Base-by-base conservation (phyloP, 1,140 invertebrate species). In the Macrostomum lignano region DNA sequence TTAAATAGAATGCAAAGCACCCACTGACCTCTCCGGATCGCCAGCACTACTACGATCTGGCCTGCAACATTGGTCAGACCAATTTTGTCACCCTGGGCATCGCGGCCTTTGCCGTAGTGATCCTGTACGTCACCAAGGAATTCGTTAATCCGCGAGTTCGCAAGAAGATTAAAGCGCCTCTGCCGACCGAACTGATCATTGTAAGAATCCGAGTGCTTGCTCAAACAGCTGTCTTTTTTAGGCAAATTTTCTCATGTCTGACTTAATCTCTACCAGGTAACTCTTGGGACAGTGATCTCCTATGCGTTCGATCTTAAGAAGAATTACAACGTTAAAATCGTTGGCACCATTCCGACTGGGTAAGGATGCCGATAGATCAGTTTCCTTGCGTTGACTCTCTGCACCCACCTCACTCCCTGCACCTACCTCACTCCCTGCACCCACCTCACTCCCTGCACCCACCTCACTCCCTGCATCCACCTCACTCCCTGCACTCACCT, bases 111-210 rank as follows among this genome's bases (percentile, higher is more conserved):
- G 67, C 71, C 6, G 72, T 81, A 21, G 40, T 66, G 3, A 49
- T 73, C 26, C 65, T 79, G 36, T 53, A 67, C 0, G 41, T 73
- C 3, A 74, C 75, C 46, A 81, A 81, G 47, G 71, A 77, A 54
- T 40, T 70, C 11, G 47, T 82, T 37, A 56, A 81, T 69, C 72
- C 74, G 1, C 64, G 64, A 46, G 47, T 77, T 0, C 67, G 67
- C 24, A 75, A 74, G 49, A 58, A 61, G 28, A 68, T 62, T 13
- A 55, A 51, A 21, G 51, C 81, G 39, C 77, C 78, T 0, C 56
- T 84, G 6, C 79, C 81, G 4, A 72, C 77, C 40, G 79, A 88
- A 55, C 62, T 86, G 36, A 62, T 82, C 5, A 68, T 67, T 2
- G 72, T 88, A 2, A 46, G 36, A n/a, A n/a, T n/a, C n/a, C n/a